A percentile compares a stretch with the other conserved stretches of the same genome.
Conservation (phyloP, 2,113 vertebrate species). For the Bolborhynchus lineola region DNA sequence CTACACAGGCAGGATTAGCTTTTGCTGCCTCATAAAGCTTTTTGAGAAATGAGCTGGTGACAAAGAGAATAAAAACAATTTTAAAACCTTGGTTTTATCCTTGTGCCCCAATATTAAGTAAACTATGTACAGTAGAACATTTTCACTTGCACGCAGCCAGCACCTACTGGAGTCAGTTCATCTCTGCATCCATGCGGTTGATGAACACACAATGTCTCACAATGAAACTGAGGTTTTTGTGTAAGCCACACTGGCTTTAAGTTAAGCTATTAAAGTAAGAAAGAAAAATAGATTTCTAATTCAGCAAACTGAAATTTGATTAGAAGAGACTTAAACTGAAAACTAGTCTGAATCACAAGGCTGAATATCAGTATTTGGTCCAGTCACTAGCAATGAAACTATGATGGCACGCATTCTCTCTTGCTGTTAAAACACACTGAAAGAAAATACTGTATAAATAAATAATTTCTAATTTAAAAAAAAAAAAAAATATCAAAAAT, state of each 20-base stretch:
- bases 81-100: background rate
- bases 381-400: background rate
- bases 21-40: background rate
- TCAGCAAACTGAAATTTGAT: background rate
- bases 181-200: background rate
- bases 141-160: background rate
- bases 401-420: background rate
- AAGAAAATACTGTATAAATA: background rate
- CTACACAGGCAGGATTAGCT: background rate
- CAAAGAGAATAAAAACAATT: background rate
- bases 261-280: background rate
- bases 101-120: background rate
- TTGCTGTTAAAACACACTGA: background rate
- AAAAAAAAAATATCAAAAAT: background rate
- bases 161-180: background rate
- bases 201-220: background rate
- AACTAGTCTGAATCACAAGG: background rate
- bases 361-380: conserved; percentile 11
- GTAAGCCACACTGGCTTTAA: background rate
- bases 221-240: background rate
- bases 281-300: background rate
- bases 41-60: background rate
- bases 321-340: background rate
- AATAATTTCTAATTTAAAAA: background rate
- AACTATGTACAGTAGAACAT: background rate